Base-by-base conservation (phyloP, 2,113 vertebrate genomes). In the Grammatotria lemairii region DNA sequence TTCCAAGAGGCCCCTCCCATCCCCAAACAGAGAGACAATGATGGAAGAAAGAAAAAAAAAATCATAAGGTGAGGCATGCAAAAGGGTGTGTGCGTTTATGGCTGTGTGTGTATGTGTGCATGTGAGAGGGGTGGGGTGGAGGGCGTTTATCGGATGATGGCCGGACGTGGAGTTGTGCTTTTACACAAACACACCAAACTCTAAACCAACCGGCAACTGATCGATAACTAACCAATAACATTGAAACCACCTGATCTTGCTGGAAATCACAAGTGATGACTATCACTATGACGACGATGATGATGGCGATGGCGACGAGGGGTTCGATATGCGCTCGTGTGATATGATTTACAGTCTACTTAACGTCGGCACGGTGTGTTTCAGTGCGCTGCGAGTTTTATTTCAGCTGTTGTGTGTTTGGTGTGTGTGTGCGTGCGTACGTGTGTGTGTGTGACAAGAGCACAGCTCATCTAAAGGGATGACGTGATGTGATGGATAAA, bases 391-490 rank as follows among this genome's bases (percentile, higher is more conserved):
- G 85, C 82, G 82, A 57, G 68, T 84, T 90, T 73, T 16, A 80
- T 86, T 80, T 93, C 75, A 40, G 33, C 19, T 68, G 63, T 68
- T 38, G 63, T 40, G 19, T 68, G 19, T 68, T 68, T 8, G 19
- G 38, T 70, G 55, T 80, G 75, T 73, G 81, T 33, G 55, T 83
- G 40, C 45, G 49, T 75, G 42, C 75, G 45, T 91, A 63, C 57
- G 40, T 79, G 31, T 42, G 58, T 42, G 58, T 31, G 63, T 17
- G 81, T 84, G 85, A 89, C 80, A 86, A 91, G 95, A 96, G 95
- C 95, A 93, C 95, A 95, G 95, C 95, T 94, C 95, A 91, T 94
- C 90, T 91, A 80, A 85, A 57, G 89, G 93, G 79, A 92, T 86
- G 90, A 91, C 31, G 12, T 65, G 85, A 92, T 85, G 90, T 89